These are phyloP conservation scores for Mizuhopecten yessoensis DNA, from an alignment of 1,140 invertebrate species.

Conservation along the genomic window DNA sequence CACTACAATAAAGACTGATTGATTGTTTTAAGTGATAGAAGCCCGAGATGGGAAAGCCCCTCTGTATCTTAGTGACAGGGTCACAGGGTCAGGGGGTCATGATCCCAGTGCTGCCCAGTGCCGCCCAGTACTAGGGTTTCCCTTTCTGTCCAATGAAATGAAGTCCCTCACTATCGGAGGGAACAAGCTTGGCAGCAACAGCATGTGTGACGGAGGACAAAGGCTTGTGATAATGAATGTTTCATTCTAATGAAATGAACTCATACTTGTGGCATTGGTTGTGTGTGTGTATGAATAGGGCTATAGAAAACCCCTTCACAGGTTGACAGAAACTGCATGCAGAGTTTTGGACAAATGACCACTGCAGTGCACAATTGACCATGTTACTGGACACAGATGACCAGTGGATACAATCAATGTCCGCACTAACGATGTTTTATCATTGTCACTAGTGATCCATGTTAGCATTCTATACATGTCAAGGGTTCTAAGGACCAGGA, in stretches of 20 bases:
- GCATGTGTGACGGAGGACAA: neutral
- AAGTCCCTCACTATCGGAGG: slow-evolving; percentile 2
- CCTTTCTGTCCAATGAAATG: slow-evolving; percentile 19
- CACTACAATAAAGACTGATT: neutral
- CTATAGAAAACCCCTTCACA: neutral
- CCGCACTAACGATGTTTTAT: neutral
- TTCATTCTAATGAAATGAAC: slow-evolving; percentile 39
- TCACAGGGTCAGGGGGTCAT: neutral
- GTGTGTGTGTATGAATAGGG: neutral
- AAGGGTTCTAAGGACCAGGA: neutral
- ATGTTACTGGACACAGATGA: neutral
- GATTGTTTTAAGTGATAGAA: slow-evolving; percentile 28
- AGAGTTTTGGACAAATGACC: neutral
- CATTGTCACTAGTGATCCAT: neutral
- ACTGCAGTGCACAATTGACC: slow-evolving; percentile 3
- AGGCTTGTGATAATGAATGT: neutral
- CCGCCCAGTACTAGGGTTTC: slow-evolving; percentile 9
- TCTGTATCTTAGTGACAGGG: neutral
- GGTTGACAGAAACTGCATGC: neutral
- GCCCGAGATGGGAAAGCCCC: neutral
- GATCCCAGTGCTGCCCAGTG: neutral
- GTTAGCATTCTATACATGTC: neutral
- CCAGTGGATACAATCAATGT: neutral
- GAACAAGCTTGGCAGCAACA: neutral
- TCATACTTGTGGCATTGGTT: neutral